Conservation (phyloP, 1,140 invertebrate genomes). For the Micrasema longulum region DNA sequence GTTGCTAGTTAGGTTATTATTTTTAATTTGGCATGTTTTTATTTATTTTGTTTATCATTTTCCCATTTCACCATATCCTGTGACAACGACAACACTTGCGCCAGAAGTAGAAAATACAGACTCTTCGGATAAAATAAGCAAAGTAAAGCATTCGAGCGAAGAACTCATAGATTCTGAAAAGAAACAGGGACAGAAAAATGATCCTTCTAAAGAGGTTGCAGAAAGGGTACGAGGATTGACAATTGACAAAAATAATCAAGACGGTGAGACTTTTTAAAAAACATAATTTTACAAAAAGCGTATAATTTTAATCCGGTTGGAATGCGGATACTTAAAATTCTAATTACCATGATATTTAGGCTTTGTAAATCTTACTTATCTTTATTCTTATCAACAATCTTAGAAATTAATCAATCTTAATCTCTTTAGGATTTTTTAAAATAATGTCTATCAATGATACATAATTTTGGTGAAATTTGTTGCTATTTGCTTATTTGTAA, state of each 20-base stretch:
- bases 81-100: background rate
- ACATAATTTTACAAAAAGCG: no score
- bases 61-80: constrained; percentile 21
- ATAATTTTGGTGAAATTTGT: constrained; percentile 47
- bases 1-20: no score
- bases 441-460: constrained; percentile 37
- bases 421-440: background rate
- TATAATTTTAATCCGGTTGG: no score
- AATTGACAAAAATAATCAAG: constrained; percentile 47
- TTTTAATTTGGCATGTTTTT: no score
- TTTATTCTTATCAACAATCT: no score
- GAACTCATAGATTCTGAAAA: constrained; percentile 38
- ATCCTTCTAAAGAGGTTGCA: constrained; percentile 9
- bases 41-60: constrained; percentile 30
- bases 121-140: background rate
- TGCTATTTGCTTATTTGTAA: no score
- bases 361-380: no score
- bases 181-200: constrained; percentile 11
- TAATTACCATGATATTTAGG: no score
- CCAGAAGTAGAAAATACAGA: background rate
- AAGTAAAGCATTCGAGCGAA: constrained; percentile 17
- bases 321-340: no score
- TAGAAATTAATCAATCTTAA: background rate
- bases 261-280: no score
- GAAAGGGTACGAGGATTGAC: constrained; percentile 35